Evolutionary conservation across 92 coral and sea anemone genomes (phyloP).

Genomic region (Umimayanthus kanabou): DNA sequence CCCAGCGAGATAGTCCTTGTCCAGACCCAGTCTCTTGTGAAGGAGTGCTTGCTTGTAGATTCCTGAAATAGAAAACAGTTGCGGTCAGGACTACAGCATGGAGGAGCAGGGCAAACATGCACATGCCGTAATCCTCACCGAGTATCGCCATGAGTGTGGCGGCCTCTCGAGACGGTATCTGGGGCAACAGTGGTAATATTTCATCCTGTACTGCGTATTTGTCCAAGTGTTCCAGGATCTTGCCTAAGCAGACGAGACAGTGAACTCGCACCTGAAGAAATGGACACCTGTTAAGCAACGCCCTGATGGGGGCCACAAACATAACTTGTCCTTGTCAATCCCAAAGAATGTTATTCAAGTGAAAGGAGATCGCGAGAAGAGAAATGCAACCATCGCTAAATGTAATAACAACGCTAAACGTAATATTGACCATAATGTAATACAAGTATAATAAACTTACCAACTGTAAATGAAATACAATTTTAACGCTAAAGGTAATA

Average conservation of each 20-base stretch:
- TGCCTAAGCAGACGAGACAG: conserved; percentile 92
- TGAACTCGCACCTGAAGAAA: conserved; percentile 84
- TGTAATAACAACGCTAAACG: too few relatives aligned
- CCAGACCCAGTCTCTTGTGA: conserved; percentile 91
- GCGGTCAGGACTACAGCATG: too few relatives aligned
- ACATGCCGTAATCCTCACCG: conserved; percentile 50
- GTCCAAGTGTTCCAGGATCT: conserved; percentile 87
- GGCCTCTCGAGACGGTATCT: conserved; percentile 95
- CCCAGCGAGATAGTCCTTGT: conserved; percentile 92
- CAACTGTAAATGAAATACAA: too few relatives aligned
- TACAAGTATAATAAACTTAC: too few relatives aligned
- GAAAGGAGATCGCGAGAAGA: too few relatives aligned
- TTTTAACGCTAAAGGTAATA: too few relatives aligned
- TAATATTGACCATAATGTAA: too few relatives aligned
- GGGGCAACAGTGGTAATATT: conserved; percentile 81
- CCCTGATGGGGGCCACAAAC: too few relatives aligned
- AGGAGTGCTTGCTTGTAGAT: conserved; percentile 91
- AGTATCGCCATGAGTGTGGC: conserved; percentile 96
- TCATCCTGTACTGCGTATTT: conserved; percentile 90
- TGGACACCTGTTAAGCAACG: neutral
- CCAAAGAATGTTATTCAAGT: too few relatives aligned
- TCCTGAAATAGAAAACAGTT: conserved; percentile 49
- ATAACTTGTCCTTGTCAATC: too few relatives aligned
- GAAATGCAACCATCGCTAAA: too few relatives aligned
- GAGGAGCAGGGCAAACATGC: too few relatives aligned